These are phyloP conservation scores for Halcyon badia DNA, from an alignment of 2,797 vertebrate genomes.

Conservation along the genomic window DNA sequence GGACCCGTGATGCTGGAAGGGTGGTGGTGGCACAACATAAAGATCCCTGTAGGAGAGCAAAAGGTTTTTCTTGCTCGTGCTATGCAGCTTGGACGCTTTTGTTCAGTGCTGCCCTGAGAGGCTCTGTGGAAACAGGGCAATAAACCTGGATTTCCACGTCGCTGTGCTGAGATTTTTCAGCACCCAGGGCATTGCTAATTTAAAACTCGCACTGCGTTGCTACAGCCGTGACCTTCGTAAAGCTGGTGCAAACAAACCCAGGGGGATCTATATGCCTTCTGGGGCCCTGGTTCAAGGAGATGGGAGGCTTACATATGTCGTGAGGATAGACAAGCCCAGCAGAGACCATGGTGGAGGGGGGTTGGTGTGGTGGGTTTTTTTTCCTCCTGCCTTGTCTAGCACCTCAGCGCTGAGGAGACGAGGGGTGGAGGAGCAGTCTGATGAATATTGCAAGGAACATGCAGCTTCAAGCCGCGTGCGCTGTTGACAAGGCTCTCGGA, in stretches of 20 bases:
- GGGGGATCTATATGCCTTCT: neutral
- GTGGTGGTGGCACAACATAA: rapidly evolving
- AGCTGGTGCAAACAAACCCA: neutral
- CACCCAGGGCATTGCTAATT: neutral
- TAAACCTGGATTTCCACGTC: neutral
- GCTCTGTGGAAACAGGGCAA: neutral
- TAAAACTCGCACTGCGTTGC: neutral
- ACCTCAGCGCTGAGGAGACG: neutral
- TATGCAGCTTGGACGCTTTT: neutral
- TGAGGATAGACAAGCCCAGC: neutral
- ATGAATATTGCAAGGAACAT: neutral
- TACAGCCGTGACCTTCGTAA: neutral
- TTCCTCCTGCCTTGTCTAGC: neutral
- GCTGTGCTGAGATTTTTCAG: neutral
- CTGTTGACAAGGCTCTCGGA: rapidly evolving
- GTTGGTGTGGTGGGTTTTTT: neutral
- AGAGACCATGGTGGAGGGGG: neutral
- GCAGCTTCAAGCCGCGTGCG: neutral
- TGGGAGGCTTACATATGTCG: neutral
- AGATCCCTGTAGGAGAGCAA: neutral
- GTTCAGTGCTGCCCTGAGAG: rapidly evolving
- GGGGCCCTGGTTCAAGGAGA: neutral
- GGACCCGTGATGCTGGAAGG: rapidly evolving
- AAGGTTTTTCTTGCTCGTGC: neutral
- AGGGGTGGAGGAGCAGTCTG: neutral